Evolutionary conservation across 2,888 invertebrate genomes (phyloP).

Genomic region (Serrognathus titanus): DNA sequence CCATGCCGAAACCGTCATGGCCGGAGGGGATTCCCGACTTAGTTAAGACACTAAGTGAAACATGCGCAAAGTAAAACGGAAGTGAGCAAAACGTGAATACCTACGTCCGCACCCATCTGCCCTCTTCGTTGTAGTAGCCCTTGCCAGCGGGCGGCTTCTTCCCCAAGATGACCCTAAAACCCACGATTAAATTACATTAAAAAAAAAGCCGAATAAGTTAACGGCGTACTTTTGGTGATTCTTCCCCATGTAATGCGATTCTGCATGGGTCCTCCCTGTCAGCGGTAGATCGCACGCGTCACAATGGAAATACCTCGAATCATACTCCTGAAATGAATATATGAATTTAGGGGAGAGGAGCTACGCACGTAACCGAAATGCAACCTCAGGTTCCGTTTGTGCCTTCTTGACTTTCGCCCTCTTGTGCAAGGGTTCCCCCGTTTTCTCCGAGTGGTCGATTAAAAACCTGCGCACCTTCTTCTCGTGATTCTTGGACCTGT

Average conservation of each 20-base stretch:
- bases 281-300: slow-evolving; percentile 57
- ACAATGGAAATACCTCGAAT: slow-evolving; percentile 50
- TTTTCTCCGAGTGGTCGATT: slow-evolving; percentile 43
- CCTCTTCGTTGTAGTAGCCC: slow-evolving; percentile 48
- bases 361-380: no score
- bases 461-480: slow-evolving; percentile 53
- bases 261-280: slow-evolving; percentile 58
- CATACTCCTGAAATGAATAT: slow-evolving; percentile 20
- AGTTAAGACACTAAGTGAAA: slow-evolving; percentile 13
- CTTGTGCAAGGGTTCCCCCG: slow-evolving; percentile 47
- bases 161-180: slow-evolving; percentile 40
- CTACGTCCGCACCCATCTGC: slow-evolving; percentile 49
- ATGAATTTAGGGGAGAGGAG: not conserved
- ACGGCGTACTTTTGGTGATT: slow-evolving; percentile 52
- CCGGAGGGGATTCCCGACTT: slow-evolving; percentile 24
- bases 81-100: not conserved
- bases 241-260: slow-evolving; percentile 61
- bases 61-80: not conserved
- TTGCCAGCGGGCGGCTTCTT: slow-evolving; percentile 46
- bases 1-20: slow-evolving; percentile 38
- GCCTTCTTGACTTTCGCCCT: slow-evolving; percentile 28
- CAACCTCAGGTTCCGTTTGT: not conserved
- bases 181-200: slow-evolving; percentile 1
- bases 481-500: slow-evolving; percentile 55
- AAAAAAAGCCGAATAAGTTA: not conserved